These are phyloP conservation scores for Buphagus erythrorhynchus DNA, from an alignment of 2,797 vertebrate species.

Conservation along the genomic window DNA sequence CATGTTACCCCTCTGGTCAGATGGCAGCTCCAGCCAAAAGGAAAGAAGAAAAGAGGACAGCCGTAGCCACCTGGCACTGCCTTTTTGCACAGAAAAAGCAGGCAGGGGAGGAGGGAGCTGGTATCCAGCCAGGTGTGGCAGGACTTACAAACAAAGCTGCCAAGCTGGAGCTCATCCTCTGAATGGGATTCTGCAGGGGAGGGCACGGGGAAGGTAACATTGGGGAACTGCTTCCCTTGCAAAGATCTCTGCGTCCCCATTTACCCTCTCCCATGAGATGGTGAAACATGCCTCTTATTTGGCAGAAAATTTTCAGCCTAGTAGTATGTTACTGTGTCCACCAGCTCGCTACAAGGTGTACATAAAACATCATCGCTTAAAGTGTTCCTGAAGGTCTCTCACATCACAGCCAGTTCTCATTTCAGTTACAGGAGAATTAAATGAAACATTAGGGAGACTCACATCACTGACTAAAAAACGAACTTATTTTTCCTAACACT, in stretches of 20 bases:
- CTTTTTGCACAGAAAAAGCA: neutral
- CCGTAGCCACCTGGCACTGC: neutral
- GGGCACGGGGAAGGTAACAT: neutral
- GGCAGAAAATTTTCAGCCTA: neutral
- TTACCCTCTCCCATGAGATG: neutral
- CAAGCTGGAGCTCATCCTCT: neutral
- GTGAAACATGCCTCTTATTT: neutral
- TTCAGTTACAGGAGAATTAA: neutral
- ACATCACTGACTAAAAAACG: neutral
- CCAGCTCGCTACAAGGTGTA: accelerated
- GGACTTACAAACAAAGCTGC: neutral
- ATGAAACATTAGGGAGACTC: neutral
- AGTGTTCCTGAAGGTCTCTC: neutral
- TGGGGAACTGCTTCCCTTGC: neutral
- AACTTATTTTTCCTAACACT: neutral
- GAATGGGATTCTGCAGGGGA: neutral
- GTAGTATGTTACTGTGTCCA: neutral
- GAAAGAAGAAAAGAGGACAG: neutral
- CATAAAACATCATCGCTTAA: neutral
- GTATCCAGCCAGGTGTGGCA: slow-evolving; percentile 1
- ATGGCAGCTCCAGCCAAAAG: neutral
- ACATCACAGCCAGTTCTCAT: neutral
- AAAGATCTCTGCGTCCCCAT: neutral
- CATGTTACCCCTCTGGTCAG: neutral
- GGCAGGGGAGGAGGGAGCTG: neutral